Conservation (phyloP, 1,140 invertebrate species). For the Aculops lycopersici region DNA sequence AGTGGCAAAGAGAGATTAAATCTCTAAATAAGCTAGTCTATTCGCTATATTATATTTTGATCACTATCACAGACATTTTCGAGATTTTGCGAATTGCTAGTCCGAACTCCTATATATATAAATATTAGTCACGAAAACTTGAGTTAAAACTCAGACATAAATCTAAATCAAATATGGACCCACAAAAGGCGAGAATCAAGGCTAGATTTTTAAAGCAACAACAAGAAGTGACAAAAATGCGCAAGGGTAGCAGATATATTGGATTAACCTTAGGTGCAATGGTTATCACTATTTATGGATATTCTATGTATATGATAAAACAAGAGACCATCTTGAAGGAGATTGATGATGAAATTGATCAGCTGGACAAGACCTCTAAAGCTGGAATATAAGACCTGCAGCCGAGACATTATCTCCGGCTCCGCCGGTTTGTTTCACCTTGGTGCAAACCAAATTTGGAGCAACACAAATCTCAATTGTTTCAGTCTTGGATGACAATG, state of each 20-base stretch:
- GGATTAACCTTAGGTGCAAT: not conserved
- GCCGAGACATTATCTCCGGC: constrained; percentile 63
- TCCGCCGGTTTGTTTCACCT: constrained; percentile 44
- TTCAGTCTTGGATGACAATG: too few relatives aligned
- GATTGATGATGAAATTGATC: not conserved
- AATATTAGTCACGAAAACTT: too few relatives aligned
- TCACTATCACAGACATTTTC: too few relatives aligned
- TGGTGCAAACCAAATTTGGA: constrained; percentile 46
- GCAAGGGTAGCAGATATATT: not conserved
- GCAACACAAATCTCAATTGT: constrained; percentile 45
- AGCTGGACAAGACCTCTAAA: too few relatives aligned
- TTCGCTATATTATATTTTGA: too few relatives aligned
- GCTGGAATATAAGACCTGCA: constrained; percentile 40
- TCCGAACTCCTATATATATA: too few relatives aligned
- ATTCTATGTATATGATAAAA: not conserved
- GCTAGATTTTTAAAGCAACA: not conserved
- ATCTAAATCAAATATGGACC: too few relatives aligned
- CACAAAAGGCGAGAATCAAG: too few relatives aligned
- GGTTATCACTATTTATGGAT: not conserved
- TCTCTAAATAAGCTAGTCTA: too few relatives aligned
- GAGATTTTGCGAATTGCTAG: too few relatives aligned
- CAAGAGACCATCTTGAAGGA: not conserved
- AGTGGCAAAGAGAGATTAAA: too few relatives aligned
- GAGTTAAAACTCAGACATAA: too few relatives aligned
- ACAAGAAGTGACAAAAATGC: not conserved